phyloP scores from a whole-genome alignment of 2,113 vertebrate species.

The Pachypanchax playfairii region DNA sequence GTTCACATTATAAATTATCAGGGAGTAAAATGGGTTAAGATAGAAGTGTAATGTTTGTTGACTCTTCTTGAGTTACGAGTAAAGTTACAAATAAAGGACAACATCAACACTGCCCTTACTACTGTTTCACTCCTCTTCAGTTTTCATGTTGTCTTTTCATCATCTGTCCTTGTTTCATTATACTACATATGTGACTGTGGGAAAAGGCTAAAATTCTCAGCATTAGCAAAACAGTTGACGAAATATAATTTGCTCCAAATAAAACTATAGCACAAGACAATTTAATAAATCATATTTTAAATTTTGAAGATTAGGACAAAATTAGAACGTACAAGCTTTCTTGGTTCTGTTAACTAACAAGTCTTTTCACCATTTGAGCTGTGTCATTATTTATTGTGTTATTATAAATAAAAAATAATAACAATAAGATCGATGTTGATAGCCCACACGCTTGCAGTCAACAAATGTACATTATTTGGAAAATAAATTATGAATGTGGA shows the following conservation, averaged over 20 bases:
- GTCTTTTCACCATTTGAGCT: neutral
- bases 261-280: neutral
- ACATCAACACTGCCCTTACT: neutral
- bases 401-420: too few relatives aligned
- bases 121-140: neutral
- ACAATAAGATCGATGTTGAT: neutral
- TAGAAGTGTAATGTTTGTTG: neutral
- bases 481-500: conserved; percentile 8
- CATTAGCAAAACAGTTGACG: neutral
- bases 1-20: too few relatives aligned
- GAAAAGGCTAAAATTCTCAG: neutral
- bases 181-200: neutral
- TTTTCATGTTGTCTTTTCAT: conserved; percentile 6
- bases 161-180: too few relatives aligned
- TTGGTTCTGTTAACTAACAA: neutral
- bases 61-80: neutral
- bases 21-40: neutral
- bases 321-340: too few relatives aligned
- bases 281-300: too few relatives aligned
- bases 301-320: too few relatives aligned
- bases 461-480: neutral
- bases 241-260: neutral
- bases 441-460: neutral
- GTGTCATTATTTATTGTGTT: neutral
- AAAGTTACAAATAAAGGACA: neutral